Conservation (phyloP, 1,140 invertebrate species). For the Drosophila tristis region DNA sequence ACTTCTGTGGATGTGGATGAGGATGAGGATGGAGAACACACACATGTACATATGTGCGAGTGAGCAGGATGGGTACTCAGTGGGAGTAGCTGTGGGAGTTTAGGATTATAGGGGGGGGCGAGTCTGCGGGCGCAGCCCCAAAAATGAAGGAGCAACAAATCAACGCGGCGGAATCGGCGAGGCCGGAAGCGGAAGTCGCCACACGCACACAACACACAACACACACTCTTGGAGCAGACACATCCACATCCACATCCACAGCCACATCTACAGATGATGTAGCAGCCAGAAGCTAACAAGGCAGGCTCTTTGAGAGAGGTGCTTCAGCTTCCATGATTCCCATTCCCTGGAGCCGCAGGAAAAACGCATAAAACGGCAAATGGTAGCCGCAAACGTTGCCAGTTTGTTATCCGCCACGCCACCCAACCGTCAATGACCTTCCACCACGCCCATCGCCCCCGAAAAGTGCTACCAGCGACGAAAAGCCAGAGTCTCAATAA, state of each 20-base stretch:
- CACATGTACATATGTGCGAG: not conserved
- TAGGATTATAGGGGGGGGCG: not conserved
- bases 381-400: constrained; percentile 67
- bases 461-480: constrained; percentile 14
- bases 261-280: constrained; percentile 36
- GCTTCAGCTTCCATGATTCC: constrained; percentile 2
- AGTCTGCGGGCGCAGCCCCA: not conserved
- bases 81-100: constrained; percentile 18
- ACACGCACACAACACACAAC: not conserved
- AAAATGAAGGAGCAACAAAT: constrained; percentile 65
- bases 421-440: not conserved
- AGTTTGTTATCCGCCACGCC: constrained; percentile 32
- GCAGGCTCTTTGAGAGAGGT: constrained; percentile 43
- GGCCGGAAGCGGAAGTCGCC: constrained; percentile 64
- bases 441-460: not conserved
- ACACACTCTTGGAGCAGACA: not conserved
- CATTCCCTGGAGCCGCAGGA: constrained; percentile 21
- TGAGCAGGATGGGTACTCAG: constrained; percentile 41
- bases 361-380: constrained; percentile 77
- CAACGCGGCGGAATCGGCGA: constrained; percentile 41
- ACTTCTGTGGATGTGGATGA: constrained; percentile 39
- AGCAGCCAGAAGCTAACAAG: constrained; percentile 56
- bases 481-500: constrained; percentile 32
- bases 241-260: constrained; percentile 15
- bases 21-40: not conserved